phyloP scores from a whole-genome alignment of 2,888 invertebrate genomes.

The Epsilonema sp. region DNA sequence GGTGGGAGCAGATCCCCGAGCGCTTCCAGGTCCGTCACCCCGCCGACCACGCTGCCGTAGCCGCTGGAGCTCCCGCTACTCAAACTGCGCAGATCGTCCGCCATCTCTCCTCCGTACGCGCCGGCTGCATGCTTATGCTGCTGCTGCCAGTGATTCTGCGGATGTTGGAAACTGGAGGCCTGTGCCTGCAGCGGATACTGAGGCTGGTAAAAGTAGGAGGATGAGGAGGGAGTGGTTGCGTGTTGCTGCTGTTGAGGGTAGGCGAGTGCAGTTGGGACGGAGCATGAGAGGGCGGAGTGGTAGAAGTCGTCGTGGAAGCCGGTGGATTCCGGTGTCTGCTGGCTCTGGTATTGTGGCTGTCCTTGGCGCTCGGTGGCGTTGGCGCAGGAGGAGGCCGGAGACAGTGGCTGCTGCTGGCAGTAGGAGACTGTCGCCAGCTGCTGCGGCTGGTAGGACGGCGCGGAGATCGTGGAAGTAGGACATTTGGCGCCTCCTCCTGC shows the following conservation, averaged over 20 bases:
- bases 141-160: not conserved
- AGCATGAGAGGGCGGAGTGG: too few relatives aligned
- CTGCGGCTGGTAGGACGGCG: too few relatives aligned
- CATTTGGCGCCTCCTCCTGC: too few relatives aligned
- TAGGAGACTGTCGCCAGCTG: not conserved
- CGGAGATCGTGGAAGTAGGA: too few relatives aligned
- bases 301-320: slow-evolving; percentile 19
- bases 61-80: not conserved
- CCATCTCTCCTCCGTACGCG: not conserved
- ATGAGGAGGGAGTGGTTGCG: not conserved
- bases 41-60: not conserved
- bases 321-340: slow-evolving; percentile 15
- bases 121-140: not conserved
- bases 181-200: too few relatives aligned
- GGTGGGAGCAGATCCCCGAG: slow-evolving; percentile 1
- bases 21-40: not conserved
- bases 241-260: not conserved
- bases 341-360: not conserved
- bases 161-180: too few relatives aligned
- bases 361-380: too few relatives aligned
- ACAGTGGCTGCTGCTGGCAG: not conserved
- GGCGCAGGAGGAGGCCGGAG: not conserved
- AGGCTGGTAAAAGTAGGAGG: too few relatives aligned
- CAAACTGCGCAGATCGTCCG: not conserved
- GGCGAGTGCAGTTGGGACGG: too few relatives aligned